Conservation (phyloP, 2,888 invertebrate species). For the Limnephilus marmoratus region DNA sequence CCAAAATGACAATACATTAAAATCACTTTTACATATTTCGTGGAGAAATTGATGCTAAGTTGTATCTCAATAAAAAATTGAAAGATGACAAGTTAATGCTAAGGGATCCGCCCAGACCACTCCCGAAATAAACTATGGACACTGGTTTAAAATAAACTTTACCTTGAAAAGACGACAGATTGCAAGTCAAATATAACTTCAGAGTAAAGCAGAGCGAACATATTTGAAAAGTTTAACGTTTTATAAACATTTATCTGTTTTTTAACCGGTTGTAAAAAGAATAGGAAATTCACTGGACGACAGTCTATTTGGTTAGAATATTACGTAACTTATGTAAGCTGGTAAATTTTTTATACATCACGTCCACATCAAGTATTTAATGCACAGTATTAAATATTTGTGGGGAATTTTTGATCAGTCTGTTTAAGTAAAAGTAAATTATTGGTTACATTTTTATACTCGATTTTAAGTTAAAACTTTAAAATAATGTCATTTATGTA, state of each 20-base stretch:
- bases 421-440: too few species aligned
- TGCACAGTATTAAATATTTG: background rate
- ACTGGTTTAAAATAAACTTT: background rate
- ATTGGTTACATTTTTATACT: too few species aligned
- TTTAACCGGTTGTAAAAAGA: background rate
- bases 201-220: background rate
- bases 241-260: background rate
- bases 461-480: too few species aligned
- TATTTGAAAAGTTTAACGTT: background rate
- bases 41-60: background rate
- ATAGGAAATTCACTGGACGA: background rate
- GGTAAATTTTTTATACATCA: background rate
- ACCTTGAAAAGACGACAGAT: conserved; percentile 12
- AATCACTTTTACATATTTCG: background rate
- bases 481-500: background rate
- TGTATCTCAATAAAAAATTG: background rate
- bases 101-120: background rate
- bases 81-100: background rate
- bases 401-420: background rate
- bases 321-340: background rate
- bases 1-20: too few species aligned
- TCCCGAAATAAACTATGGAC: background rate
- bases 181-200: background rate
- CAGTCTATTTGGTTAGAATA: background rate
- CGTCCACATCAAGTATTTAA: background rate